phyloP scores from a whole-genome alignment of 2,888 invertebrate species.

The Scelioninae gen. 2 region DNA sequence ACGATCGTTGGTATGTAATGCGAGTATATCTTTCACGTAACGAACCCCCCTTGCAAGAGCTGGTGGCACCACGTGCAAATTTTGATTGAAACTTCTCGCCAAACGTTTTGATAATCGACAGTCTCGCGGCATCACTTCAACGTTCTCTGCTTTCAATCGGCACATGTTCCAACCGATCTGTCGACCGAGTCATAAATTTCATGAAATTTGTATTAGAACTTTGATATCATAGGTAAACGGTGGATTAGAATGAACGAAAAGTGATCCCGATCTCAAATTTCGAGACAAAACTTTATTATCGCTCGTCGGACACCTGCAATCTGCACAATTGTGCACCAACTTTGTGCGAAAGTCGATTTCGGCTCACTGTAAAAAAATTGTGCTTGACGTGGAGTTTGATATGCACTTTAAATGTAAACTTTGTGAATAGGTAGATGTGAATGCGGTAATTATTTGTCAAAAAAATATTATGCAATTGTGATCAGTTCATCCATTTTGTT shows the following conservation, averaged over 20 bases:
- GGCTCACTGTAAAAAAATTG: background rate
- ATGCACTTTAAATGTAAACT: background rate
- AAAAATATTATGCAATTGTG: background rate
- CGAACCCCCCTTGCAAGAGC: background rate
- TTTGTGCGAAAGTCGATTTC: background rate
- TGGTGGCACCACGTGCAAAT: background rate
- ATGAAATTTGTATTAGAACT: no score
- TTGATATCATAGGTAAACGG: no score
- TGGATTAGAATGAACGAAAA: no score
- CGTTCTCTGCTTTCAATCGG: background rate
- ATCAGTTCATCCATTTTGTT: conserved; percentile 69
- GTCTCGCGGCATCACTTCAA: background rate
- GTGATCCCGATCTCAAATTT: no score
- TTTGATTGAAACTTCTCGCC: conserved; percentile 2
- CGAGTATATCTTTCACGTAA: background rate
- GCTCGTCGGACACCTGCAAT: no score
- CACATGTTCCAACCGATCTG: background rate
- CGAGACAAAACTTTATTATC: no score
- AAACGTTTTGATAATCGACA: conserved; percentile 2
- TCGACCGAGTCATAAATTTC: background rate
- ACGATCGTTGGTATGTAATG: background rate
- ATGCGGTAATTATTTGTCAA: conserved; percentile 15
- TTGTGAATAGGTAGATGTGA: conserved; percentile 11
- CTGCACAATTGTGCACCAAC: no score
- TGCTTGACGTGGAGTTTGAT: conserved; percentile 8